phyloP scores from a whole-genome alignment of 2,888 invertebrate genomes.

The Cecidostiba fungosa region DNA sequence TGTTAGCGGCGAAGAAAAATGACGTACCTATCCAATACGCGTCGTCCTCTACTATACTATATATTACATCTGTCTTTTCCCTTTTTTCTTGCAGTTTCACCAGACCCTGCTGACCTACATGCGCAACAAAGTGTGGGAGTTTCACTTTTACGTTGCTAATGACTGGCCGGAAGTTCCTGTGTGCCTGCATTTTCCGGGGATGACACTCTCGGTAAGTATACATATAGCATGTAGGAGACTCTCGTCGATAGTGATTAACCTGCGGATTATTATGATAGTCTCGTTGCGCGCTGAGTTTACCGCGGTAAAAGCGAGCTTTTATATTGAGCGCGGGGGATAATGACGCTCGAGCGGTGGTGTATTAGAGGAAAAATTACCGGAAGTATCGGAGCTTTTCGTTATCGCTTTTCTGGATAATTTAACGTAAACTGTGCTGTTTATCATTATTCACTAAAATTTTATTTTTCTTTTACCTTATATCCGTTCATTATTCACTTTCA shows the following conservation, averaged over 20 bases:
- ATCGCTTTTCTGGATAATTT: too few relatives aligned
- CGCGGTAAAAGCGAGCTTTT: too few relatives aligned
- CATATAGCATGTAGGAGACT: too few relatives aligned
- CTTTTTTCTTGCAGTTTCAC: constrained; percentile 87
- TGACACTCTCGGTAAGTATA: constrained; percentile 90
- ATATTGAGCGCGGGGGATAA: too few relatives aligned
- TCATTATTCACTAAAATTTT: too few relatives aligned
- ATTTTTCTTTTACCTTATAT: too few relatives aligned
- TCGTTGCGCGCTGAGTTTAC: neutral
- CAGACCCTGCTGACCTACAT: constrained; percentile 94
- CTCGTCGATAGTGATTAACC: neutral
- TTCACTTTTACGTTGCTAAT: constrained; percentile 94
- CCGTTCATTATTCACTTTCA: too few relatives aligned
- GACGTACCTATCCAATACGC: neutral
- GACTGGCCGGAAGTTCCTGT: constrained; percentile 91
- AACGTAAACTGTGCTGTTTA: too few relatives aligned
- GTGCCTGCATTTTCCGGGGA: constrained; percentile 93
- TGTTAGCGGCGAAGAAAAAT: constrained; percentile 2
- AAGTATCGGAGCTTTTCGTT: too few relatives aligned
- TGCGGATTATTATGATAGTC: too few relatives aligned
- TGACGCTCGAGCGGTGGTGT: too few relatives aligned
- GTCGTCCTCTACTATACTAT: neutral
- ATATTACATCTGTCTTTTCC: neutral
- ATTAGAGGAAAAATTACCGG: too few relatives aligned
- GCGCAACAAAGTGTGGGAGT: constrained; percentile 94